These are phyloP conservation scores for Cryptocheilus praepositus DNA, from an alignment of 2,888 invertebrate species.

Conservation along the genomic window DNA sequence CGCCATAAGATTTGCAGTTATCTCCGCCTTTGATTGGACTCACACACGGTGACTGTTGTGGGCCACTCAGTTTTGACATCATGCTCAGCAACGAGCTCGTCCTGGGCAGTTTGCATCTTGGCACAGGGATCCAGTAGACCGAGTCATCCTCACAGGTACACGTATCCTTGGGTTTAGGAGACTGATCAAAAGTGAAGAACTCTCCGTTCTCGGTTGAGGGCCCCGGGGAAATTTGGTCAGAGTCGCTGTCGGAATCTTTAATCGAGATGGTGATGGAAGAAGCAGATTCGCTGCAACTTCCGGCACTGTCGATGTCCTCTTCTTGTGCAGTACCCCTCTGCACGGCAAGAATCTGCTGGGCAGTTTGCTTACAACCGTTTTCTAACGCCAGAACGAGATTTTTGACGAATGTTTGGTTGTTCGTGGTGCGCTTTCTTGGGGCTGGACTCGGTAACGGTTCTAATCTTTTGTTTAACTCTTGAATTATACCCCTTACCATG, in stretches of 20 bases:
- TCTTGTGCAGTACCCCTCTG: not conserved
- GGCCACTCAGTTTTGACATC: not conserved
- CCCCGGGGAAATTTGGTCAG: slow-evolving; percentile 24
- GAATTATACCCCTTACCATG: slow-evolving; percentile 52
- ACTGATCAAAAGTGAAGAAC: not conserved
- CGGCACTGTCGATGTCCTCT: not conserved
- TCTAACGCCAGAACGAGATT: slow-evolving; percentile 53
- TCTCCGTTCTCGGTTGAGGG: slow-evolving; percentile 15
- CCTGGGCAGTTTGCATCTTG: slow-evolving; percentile 24
- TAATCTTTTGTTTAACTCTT: slow-evolving; percentile 47
- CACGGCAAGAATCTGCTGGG: not conserved
- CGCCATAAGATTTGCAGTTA: slow-evolving; percentile 12
- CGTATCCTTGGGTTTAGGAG: not conserved
- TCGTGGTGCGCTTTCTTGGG: not conserved
- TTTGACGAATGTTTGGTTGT: slow-evolving; percentile 42
- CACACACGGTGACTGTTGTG: not conserved
- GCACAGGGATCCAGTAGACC: slow-evolving; percentile 57
- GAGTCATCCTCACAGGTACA: slow-evolving; percentile 40
- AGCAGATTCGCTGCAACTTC: slow-evolving; percentile 18
- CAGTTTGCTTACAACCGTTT: slow-evolving; percentile 11
- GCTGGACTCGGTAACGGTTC: no score
- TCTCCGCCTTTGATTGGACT: not conserved
- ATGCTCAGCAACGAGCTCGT: not conserved
- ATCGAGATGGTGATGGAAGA: not conserved
- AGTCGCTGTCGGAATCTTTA: not conserved